These are phyloP conservation scores for Pogonophryne albipinna DNA, from an alignment of 2,797 vertebrate species.

Conservation along the genomic window DNA sequence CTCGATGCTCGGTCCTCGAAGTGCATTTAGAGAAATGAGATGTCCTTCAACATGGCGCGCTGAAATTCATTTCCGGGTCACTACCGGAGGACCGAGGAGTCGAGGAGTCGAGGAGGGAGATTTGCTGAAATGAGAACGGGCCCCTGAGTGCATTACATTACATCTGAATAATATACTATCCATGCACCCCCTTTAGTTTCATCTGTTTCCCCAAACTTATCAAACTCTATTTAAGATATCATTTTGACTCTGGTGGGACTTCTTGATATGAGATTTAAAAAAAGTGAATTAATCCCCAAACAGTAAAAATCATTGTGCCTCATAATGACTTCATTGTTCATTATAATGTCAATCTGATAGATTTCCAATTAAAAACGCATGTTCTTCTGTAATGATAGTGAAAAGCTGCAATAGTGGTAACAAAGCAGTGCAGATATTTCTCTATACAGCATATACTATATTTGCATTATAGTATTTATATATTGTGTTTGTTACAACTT, in stretches of 20 bases:
- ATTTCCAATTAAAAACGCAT: conserved; percentile 46
- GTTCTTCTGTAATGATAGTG: conserved; percentile 15
- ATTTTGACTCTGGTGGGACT: conserved; percentile 36
- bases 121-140: too few species aligned
- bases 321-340: conserved; percentile 6
- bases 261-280: conserved; percentile 22
- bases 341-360: conserved; percentile 38
- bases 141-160: background rate
- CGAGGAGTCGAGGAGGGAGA: too few species aligned
- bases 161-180: background rate
- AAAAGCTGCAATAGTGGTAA: background rate
- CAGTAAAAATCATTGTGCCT: background rate
- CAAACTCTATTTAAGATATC: conserved; percentile 5
- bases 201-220: background rate
- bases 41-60: too few species aligned
- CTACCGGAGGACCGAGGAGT: too few species aligned
- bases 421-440: background rate
- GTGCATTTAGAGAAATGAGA: too few species aligned
- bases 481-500: too few species aligned
- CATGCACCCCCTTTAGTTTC: background rate
- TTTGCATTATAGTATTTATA: too few species aligned
- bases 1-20: too few species aligned
- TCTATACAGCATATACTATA: background rate
- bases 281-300: conserved; percentile 55
- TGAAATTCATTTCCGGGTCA: too few species aligned